These are phyloP conservation scores for Botrylloides violaceus DNA, from an alignment of 23 tunicate species.

Conservation along the genomic window DNA sequence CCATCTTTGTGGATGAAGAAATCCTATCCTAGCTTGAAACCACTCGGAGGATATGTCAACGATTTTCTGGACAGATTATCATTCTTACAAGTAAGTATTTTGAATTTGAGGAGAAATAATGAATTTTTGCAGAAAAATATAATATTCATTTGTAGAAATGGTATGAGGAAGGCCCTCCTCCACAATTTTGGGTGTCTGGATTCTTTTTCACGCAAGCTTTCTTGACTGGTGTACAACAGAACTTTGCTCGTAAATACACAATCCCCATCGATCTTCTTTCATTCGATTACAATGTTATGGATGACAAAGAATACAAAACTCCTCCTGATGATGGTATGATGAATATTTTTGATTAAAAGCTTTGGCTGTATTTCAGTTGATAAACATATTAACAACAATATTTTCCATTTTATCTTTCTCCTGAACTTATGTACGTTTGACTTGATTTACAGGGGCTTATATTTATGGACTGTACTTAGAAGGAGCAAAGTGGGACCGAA, in stretches of 20 bases:
- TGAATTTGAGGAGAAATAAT: too few relatives aligned
- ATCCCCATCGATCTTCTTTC: constrained; percentile 92
- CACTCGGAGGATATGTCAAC: constrained; percentile 93
- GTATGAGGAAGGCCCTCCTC: constrained; percentile 95
- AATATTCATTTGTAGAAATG: constrained; percentile 39
- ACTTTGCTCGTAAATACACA: constrained; percentile 91
- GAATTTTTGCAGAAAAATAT: not conserved
- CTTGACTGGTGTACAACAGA: constrained; percentile 98
- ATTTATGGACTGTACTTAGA: constrained; percentile 83
- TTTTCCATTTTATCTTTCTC: too few relatives aligned
- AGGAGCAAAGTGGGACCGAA: constrained; percentile 96
- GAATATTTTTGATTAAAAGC: too few relatives aligned
- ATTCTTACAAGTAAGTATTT: constrained; percentile 61
- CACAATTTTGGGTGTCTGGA: constrained; percentile 98
- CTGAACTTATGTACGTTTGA: too few relatives aligned
- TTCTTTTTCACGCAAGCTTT: constrained; percentile 99
- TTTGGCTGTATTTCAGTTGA: too few relatives aligned
- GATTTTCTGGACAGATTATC: constrained; percentile 90
- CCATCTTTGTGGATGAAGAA: constrained; percentile 98
- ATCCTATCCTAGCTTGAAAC: constrained; percentile 95
- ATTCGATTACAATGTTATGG: constrained; percentile 82
- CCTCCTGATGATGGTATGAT: constrained; percentile 94
- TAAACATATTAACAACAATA: too few relatives aligned
- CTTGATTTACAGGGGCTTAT: constrained; percentile 83
- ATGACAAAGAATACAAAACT: constrained; percentile 87